Conservation (phyloP, 2,797 vertebrate genomes). For the Arrhamphus sclerolepis region DNA sequence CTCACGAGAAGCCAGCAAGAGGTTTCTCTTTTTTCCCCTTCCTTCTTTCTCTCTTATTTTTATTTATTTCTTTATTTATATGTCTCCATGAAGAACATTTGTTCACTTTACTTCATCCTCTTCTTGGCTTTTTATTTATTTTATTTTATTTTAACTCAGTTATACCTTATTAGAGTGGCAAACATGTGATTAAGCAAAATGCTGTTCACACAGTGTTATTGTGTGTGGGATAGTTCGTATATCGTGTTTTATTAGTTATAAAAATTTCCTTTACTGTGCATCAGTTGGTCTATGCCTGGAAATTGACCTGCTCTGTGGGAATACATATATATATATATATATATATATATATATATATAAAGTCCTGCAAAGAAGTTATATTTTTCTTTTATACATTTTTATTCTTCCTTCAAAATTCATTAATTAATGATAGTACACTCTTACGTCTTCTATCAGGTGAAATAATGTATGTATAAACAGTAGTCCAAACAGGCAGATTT, state of each 20-base stretch:
- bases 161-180: constrained; percentile 42
- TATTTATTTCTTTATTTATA: neutral
- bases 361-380: too few relatives aligned
- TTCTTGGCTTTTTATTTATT: constrained; percentile 50
- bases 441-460: too few relatives aligned
- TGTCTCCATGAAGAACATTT: constrained; percentile 28
- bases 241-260: neutral
- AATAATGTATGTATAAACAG: too few relatives aligned
- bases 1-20: constrained; percentile 90
- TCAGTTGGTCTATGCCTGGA: neutral
- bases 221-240: neutral
- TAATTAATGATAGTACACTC: too few relatives aligned
- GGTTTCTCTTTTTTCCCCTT: constrained; percentile 68
- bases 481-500: neutral
- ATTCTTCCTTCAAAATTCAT: too few relatives aligned
- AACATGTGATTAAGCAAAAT: constrained; percentile 43
- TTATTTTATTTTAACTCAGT: constrained; percentile 17
- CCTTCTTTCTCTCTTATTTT: too few relatives aligned
- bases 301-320: too few relatives aligned
- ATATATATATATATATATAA: too few relatives aligned
- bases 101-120: constrained; percentile 43
- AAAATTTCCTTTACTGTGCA: constrained; percentile 44
- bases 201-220: constrained; percentile 2
- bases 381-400: too few relatives aligned
- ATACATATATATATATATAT: too few relatives aligned